Evolutionary conservation across 2,113 vertebrate species (phyloP), one percentile per base, ranked within the genome.

Genomic region (Lepus europaeus): DNA sequence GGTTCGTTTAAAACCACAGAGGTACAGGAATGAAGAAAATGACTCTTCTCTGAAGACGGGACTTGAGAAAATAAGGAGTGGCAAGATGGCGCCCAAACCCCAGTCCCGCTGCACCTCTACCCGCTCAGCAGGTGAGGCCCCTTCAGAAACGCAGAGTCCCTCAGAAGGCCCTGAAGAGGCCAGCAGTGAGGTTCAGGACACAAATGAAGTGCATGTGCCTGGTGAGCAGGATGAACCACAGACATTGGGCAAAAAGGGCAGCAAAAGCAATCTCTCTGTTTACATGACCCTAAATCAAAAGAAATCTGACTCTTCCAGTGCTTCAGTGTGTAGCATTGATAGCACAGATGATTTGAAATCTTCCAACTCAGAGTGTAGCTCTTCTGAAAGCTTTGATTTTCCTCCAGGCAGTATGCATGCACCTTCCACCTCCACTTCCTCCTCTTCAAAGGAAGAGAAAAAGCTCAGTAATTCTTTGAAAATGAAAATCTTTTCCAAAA

Each of bases 1-100:
- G 97, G 99, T 99, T 97, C 99, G 99, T 31, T 98, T 99, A 92
- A 99, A 99, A 98, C 99, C 99, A 33, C 99, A 99, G 98, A 98
- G 99, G 98, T 99, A 99, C 89, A 99, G 99, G 97, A 99, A 99
- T 27, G 99, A 99, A 96, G 99, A 99, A 78, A 99, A 99, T 91
- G 98, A 99, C 98, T 99, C 99, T 96, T 99, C 99, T 93, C 98
- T 99, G 98, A 99, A 99, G 98, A 98, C 98, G 79, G 98, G 98
- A 98, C 98, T 99, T 97, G 99, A 99, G 98, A 99, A 99, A 98
- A 98, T 99, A 97, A 98, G 98, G 97, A 99, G 98, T 89, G 98
- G 98, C 98, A 98, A 99, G 98, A 98, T 98, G 98, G 98, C 98
- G 86, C 97, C 99, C 97, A 99, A 99, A 98, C 98, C 97, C 90